Evolutionary conservation across 2,888 invertebrate species (phyloP), one percentile per base, ranked within the genome.

Genomic region (Orthosia cruda): DNA sequence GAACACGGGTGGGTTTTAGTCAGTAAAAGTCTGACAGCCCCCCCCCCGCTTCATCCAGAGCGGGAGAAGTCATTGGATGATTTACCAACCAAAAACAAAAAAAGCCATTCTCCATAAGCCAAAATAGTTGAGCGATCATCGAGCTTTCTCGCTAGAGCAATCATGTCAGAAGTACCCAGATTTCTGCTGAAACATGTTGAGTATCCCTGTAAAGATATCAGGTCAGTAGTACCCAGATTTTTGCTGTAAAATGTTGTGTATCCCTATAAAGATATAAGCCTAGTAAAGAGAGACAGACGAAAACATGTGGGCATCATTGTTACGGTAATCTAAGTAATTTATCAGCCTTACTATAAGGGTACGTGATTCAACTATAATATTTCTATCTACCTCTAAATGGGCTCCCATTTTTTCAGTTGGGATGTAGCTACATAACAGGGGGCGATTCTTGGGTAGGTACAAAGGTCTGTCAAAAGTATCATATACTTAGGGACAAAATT

Each of bases 311-410:
- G 50, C 55, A 69, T 83, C 45, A 85, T 84, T 83, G 74, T 77
- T 67, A 69, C 80, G 61, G 58, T 83, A 87, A 87, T 84, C 80
- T 84, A n/a, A 52, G 83, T 75, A 72, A 85, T 89, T 76, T 87
- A 78, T 88, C 88, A 85, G 80, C 63, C 79, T 83, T 84, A 76
- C 78, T 78, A 58, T 71, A 66, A 67, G 72, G 32, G 69, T 63
- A 88, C 88, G 87, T 88, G 86, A 83, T 78, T 74, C 55, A 75
- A 81, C 78, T 84, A 54, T 71, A 70, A 80, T 81, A 77, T 62
- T 61, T 67, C 3, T 57, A 20, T 74, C 59, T 57, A 40, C 55
- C 63, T 13, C 26, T 26, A 26, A 65, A 63, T 73, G 32, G 5
- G 47, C 50, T n/a, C n/a, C n/a, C n/a, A n/a, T n/a, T n/a, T n/a